phyloP scores from a whole-genome alignment of 2,797 vertebrate species.

The Corythornis leucogaster region DNA sequence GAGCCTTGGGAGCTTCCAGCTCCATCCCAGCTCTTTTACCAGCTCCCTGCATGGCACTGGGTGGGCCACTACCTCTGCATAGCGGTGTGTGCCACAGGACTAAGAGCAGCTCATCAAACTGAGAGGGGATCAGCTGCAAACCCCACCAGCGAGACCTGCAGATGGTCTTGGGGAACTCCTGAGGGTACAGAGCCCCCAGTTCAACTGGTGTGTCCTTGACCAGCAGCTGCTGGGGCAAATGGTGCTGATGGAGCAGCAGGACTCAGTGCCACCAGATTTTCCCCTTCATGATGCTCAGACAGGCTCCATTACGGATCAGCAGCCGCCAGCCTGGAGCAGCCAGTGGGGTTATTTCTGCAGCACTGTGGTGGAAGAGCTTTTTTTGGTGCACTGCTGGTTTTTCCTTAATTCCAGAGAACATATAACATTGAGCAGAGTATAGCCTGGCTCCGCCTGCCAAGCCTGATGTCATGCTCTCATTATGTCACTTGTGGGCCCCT shows the following conservation, averaged over 20 bases:
- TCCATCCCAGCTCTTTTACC: background rate
- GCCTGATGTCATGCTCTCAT: slow-evolving; percentile 75
- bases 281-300: background rate
- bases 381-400: background rate
- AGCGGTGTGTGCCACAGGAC: background rate
- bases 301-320: background rate
- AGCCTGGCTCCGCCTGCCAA: slow-evolving; percentile 49
- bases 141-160: too few relatives aligned
- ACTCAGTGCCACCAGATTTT: too few relatives aligned
- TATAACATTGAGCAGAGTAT: background rate
- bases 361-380: background rate
- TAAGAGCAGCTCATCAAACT: background rate
- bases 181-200: background rate
- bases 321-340: background rate
- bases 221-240: background rate
- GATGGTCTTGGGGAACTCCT: too few relatives aligned
- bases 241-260: background rate
- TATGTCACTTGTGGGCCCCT: slow-evolving; percentile 69
- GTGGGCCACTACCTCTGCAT: background rate
- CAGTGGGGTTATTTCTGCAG: background rate
- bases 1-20: slow-evolving; percentile 43
- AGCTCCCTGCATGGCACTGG: background rate
- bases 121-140: background rate
- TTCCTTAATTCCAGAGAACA: background rate
- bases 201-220: fast-evolving